Base-by-base conservation (phyloP, 2,113 vertebrate species). In the Aythya baeri region DNA sequence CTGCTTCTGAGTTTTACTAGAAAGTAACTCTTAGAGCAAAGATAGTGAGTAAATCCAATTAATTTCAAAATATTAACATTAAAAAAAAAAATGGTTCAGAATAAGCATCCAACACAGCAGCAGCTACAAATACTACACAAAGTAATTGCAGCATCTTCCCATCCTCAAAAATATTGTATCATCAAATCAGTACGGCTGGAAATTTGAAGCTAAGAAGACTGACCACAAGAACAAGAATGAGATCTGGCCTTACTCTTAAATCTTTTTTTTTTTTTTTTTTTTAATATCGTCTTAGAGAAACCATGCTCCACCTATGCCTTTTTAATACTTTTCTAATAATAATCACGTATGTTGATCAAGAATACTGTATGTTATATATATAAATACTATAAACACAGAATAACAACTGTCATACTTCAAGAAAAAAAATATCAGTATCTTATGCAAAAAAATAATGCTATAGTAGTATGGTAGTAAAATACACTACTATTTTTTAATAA, bases 21-120 rank as follows among this genome's bases (percentile, higher is more conserved):
- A 95, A 95, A 92, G 85, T 87, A 83, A 92, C 67, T 89, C 96
- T 93, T 43, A 82, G 73, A 88, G 90, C 61, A 96, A 91, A 92
- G 81, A 85, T 94, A 95, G 83, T 49, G 88, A 97, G 91, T 89
- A 93, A 96, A 89, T 74, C 83, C 91, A 96, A 96, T 96, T 93
- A 96, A 94, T 89, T 93, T 91, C 84, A 90, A 95, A 91, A 81
- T 76, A 91, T 67, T 92, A 90, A 81, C 34, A 74, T 57, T 55
- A 59, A 66, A 49, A 49, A 46, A 34, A 34, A 50, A 77, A 71
- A 70, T 46, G 75, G 83, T 55, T 29, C 63, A 81, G 81, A n/a
- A 83, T 11, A 89, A 93, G 31, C 59, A 91, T 36, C 38, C 58
- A 88, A 66, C 3, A 27, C 27, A 73, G 55, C 2, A 93, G 59